Evolutionary conservation across 2,113 vertebrate genomes (phyloP), one percentile per base, ranked within the genome.

Genomic region (Grallaria varia): DNA sequence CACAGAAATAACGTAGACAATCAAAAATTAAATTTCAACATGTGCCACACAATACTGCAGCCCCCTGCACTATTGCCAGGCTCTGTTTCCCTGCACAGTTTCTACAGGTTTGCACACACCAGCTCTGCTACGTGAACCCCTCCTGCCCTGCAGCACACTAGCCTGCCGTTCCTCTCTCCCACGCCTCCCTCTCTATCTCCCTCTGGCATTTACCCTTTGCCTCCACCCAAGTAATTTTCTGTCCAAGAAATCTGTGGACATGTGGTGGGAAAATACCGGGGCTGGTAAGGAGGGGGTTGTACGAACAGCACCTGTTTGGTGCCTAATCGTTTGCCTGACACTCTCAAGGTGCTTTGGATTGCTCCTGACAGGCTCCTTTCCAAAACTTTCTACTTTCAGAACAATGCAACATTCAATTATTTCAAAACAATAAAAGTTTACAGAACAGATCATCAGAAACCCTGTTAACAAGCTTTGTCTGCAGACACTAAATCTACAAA

Each of bases 71-170:
- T 10, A 9, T 9, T 44, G 42, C 21, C 40, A 66, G 37, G 21
- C 33, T 71, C 25, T 5, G 0, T 47, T 90, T 68, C 22, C 21
- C 9, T 55, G 33, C 8, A 17, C 27, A 3, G 6, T 52, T 73
- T 73, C 40, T 21, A 40, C 9, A 18, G 20, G 4, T 31, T 14
- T 0, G 0, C 5, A 13, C 1, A 1, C 22, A 66, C 3, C 1
- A 0, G 1, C 23, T 33, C 25, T 47, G 59, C 10, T 15, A 16
- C 19, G 12, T 5, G 9, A 33, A 17, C 2, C 1, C 12, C 10
- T 27, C 44, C 24, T 17, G 9, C 52, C 55, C 56, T 39, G n/a
- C 56, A 85, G 52, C 8, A 28, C 5, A 8, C 7, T 22, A 75
- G 25, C 4, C 28, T 63, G 25, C 5, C 35, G 12, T 22, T 63